phyloP scores from a whole-genome alignment of 2,113 vertebrate species.

The Amphilophus citrinellus region DNA sequence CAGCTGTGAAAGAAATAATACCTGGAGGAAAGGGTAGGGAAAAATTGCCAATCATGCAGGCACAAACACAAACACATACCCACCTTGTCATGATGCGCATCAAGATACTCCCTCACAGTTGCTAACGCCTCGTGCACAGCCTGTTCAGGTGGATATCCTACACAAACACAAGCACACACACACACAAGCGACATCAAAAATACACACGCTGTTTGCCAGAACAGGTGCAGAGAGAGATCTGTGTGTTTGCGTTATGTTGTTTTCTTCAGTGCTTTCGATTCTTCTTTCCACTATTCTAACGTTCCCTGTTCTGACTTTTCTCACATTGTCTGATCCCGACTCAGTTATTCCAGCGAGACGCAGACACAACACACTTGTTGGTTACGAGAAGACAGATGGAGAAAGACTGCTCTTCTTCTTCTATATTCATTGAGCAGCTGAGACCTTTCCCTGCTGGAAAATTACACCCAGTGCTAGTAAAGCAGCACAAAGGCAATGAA shows the following conservation, averaged over 20 bases:
- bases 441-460: slow-evolving; percentile 41
- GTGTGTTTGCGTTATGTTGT: slow-evolving; percentile 7
- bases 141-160: slow-evolving; percentile 82
- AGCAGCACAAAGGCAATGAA: slow-evolving; percentile 27
- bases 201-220: slow-evolving; percentile 38
- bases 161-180: slow-evolving; percentile 43
- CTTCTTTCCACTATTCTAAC: slow-evolving; percentile 30
- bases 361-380: slow-evolving; percentile 60
- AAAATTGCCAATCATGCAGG: slow-evolving; percentile 60
- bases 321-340: slow-evolving; percentile 23
- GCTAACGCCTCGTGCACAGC: slow-evolving; percentile 81
- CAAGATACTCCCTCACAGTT: slow-evolving; percentile 82
- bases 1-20: slow-evolving; percentile 79
- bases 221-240: slow-evolving; percentile 55
- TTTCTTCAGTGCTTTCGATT: slow-evolving; percentile 10
- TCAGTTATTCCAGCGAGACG: background rate
- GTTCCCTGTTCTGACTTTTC: slow-evolving; percentile 4
- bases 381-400: slow-evolving; percentile 52
- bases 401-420: slow-evolving; percentile 19
- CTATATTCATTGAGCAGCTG: slow-evolving; percentile 17
- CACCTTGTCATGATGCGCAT: slow-evolving; percentile 78
- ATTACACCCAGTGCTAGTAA: slow-evolving; percentile 40
- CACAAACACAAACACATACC: slow-evolving; percentile 41
- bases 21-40: slow-evolving; percentile 70
- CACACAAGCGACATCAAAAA: slow-evolving; percentile 29